Base-by-base conservation (phyloP, 2,888 invertebrate species). In the Diaphora mendica region DNA sequence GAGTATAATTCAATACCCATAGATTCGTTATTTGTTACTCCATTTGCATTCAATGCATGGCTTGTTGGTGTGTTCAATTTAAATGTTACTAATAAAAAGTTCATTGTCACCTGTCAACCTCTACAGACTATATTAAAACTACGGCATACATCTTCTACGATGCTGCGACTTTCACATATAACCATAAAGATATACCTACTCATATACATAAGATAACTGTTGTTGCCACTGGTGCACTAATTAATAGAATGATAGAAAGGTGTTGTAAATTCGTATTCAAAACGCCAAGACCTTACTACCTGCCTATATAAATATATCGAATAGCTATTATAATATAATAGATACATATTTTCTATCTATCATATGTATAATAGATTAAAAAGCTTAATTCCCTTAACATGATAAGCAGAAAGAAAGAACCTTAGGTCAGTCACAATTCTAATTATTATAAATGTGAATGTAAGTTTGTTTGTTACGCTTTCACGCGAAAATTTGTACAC, bases 371-470 rank as follows among this genome's bases (percentile, higher is more conserved):
- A 33, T 39, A 39, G 11, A 39, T 39, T 5, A 39, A 39, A 51
- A 71, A 20, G 35, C 71, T 65, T 65, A 26, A 65, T 65, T 65
- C n/a, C 51, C 33, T 9, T 51, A 20, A 55, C 15, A 23, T n/a
- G 64, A 23, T 48, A 20, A 51, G 26, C 69, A 62, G 42, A 69
- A 68, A 30, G 13, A 55, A 26, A 20, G 15, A 51, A 30, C 20
- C 35, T 35, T 15, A 59, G 0, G 13, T 11, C 3, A 4, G n/a
- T 8, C n/a, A 55, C n/a, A n/a, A n/a, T n/a, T n/a, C n/a, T n/a
- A n/a, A n/a, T n/a, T n/a, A n/a, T n/a, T n/a, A n/a, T n/a, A n/a
- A n/a, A n/a, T n/a, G n/a, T n/a, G n/a, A n/a, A n/a, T n/a, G n/a
- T n/a, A n/a, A n/a, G n/a, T n/a, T n/a, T n/a, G n/a, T n/a, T n/a